Evolutionary conservation across 2,888 invertebrate species (phyloP).

Genomic region (Cephus pygmeus): DNA sequence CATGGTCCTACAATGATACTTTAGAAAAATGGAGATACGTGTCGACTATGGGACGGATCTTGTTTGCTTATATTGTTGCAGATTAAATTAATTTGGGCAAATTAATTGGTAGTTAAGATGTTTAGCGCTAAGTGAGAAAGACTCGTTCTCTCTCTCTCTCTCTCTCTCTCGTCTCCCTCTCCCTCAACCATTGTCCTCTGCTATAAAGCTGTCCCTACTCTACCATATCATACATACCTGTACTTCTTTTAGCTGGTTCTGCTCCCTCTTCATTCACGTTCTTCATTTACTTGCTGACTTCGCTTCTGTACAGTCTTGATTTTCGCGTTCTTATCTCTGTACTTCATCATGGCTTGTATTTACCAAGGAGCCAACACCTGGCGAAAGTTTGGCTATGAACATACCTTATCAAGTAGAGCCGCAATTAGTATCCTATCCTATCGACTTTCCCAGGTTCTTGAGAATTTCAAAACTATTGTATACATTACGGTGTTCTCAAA

Average conservation of each 20-base stretch:
- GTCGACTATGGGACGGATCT: conserved; percentile 40
- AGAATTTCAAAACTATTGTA: background rate
- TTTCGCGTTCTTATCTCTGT: background rate
- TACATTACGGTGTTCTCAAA: background rate
- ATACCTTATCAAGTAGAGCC: background rate
- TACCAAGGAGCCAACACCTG: background rate
- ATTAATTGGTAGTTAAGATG: conserved; percentile 61
- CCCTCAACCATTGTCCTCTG: background rate
- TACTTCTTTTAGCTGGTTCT: background rate
- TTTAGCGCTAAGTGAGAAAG: conserved; percentile 58
- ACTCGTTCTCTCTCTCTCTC: conserved; percentile 31
- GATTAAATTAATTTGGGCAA: conserved; percentile 59
- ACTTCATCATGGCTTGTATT: background rate
- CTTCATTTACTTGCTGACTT: background rate
- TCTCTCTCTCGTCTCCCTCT: conserved; percentile 12
- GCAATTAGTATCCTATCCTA: background rate
- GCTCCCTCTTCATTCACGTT: background rate
- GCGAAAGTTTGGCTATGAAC: background rate
- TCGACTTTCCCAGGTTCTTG: background rate
- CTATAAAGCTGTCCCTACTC: background rate
- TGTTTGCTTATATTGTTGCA: conserved; percentile 51
- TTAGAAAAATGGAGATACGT: background rate
- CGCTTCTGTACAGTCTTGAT: background rate
- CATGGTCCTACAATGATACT: background rate
- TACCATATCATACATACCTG: background rate